These are phyloP conservation scores for Drosophila neocordata DNA, from an alignment of 1,140 invertebrate genomes.

Conservation along the genomic window DNA sequence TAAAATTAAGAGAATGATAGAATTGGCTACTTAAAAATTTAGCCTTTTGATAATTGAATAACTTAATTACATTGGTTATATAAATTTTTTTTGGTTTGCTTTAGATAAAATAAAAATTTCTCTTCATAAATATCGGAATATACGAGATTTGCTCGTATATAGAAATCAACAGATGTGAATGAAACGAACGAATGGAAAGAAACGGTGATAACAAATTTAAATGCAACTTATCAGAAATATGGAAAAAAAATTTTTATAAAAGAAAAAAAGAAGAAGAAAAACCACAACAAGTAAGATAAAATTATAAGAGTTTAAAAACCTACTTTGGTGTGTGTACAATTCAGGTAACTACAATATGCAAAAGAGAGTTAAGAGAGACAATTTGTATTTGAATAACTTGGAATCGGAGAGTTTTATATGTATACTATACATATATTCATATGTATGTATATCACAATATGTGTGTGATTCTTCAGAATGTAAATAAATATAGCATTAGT, in stretches of 20 bases:
- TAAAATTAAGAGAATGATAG: too few species aligned
- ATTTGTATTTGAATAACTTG: slow-evolving; percentile 37
- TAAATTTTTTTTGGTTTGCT: not conserved
- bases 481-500: slow-evolving; percentile 1
- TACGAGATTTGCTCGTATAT: not conserved
- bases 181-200: slow-evolving; percentile 2
- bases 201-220: slow-evolving; percentile 9
- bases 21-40: not conserved
- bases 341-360: slow-evolving; percentile 42
- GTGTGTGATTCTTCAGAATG: not conserved
- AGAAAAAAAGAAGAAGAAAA: not conserved
- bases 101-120: not conserved
- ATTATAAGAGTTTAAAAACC: slow-evolving; percentile 5
- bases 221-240: slow-evolving; percentile 16
- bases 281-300: slow-evolving; percentile 2
- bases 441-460: not conserved
- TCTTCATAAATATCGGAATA: not conserved
- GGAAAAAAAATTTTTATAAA: slow-evolving; percentile 11
- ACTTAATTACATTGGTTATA: not conserved
- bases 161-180: slow-evolving; percentile 3
- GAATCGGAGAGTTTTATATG: not conserved
- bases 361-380: slow-evolving; percentile 18
- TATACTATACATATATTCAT: not conserved
- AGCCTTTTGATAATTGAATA: not conserved
- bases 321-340: slow-evolving; percentile 40